Conservation (phyloP, 2,113 vertebrate species). For the Fregata magnificens region DNA sequence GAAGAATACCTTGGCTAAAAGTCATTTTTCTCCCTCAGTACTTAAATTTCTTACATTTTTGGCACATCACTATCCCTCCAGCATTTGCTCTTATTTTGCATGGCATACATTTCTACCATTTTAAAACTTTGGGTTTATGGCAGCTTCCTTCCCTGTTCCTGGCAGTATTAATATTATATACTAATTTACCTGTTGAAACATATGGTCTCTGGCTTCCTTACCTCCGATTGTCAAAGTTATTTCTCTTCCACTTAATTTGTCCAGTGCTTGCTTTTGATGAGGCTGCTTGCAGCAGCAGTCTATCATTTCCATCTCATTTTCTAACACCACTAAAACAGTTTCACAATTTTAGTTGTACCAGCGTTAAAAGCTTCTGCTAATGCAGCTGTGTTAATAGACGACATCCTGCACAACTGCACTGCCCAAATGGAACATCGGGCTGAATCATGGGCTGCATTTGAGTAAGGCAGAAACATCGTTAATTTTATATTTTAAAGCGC, state of each 20-base stretch:
- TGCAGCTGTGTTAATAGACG: background rate
- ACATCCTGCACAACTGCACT: background rate
- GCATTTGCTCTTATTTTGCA: background rate
- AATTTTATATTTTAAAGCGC: background rate
- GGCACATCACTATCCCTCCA: background rate
- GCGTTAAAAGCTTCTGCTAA: background rate
- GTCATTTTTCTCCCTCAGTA: background rate
- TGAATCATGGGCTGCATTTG: background rate
- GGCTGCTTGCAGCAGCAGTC: background rate
- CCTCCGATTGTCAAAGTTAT: background rate
- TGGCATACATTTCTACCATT: background rate
- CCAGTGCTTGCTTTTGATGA: background rate
- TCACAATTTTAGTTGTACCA: background rate
- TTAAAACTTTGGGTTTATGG: background rate
- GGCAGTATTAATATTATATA: background rate
- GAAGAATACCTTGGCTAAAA: background rate
- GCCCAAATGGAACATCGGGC: fast-evolving
- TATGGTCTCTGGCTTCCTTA: background rate
- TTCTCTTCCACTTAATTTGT: background rate
- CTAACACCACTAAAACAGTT: background rate
- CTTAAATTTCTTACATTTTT: background rate
- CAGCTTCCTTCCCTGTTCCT: background rate
- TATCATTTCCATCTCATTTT: background rate
- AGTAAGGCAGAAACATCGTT: background rate
- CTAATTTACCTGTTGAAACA: background rate